Base-by-base conservation (phyloP, 2,888 invertebrate species). In the Mamestra brassicae region DNA sequence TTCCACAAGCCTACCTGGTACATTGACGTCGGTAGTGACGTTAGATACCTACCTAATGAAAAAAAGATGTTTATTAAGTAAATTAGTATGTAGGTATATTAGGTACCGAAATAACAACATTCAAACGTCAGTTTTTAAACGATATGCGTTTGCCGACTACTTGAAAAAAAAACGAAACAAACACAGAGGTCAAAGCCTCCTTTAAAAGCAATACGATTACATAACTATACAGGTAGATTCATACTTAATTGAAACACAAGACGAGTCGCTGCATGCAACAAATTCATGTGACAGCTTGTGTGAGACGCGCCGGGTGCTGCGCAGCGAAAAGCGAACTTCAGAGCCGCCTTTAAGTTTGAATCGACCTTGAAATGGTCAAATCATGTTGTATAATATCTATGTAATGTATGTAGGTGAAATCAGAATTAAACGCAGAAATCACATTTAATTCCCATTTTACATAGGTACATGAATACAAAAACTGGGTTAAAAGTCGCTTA, bases 11-110 rank as follows among this genome's bases (percentile, higher is more conserved):
- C 4, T 61, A 45, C 13, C 45, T 52, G 45, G 8, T 15, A 38
- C 17, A 45, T 60, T 75, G 58, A 76, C 67, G 38, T 77, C 70
- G 13, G 36, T 36, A 45, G 54, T 62, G 26, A 67, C 36, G 54
- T 6, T 11, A 42, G 5, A 11, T 11, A 55, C 4, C 55, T 55
- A 26, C 26, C 38, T 26, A 26, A 26, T 26, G 15, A 17, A 17
- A 17, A 38, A 38, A 38, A 38, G 4, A n/a, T 60, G 38, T 42
- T 60, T 38, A 4, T n/a, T 60, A 38, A 42, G 10, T 42, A 34
- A 57, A 57, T 57, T 57, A 34, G 57, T 34, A 26, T 34, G 13
- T 45, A 45, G 45, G 45, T 45, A 26, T 26, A 26, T 26, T 26
- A n/a, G 7, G 7, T 55, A 26, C 26, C 26, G 26, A 4, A 26